These are phyloP conservation scores for Delichon dasypus DNA, from an alignment of 2,797 vertebrate species.

Conservation along the genomic window DNA sequence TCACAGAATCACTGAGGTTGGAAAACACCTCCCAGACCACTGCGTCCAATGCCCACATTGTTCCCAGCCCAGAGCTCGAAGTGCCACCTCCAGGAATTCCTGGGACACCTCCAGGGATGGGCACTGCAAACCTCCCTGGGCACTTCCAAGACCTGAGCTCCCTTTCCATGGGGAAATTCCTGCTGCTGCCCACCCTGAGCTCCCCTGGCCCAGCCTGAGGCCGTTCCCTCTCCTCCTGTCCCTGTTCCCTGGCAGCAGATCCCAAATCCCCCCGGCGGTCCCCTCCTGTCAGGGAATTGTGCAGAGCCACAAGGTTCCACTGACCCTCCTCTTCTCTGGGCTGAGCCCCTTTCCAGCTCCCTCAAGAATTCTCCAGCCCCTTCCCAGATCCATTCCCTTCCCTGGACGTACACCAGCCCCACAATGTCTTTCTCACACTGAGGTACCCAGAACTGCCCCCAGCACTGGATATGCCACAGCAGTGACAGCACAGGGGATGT, in stretches of 20 bases:
- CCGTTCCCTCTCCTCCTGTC: not conserved
- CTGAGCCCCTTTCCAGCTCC: not conserved
- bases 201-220: not conserved
- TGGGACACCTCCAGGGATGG: not conserved
- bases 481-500: not conserved
- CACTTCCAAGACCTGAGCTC: accelerated
- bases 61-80: not conserved
- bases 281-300: not conserved
- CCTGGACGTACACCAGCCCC: not conserved
- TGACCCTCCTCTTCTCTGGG: not conserved
- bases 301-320: not conserved
- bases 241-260: not conserved
- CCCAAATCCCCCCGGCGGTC: not conserved
- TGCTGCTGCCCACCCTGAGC: not conserved
- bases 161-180: not conserved
- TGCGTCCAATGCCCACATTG: not conserved
- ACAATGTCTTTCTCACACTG: no score
- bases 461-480: not conserved
- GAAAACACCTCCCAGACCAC: not conserved
- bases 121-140: not conserved
- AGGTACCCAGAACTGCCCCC: not conserved
- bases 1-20: not conserved
- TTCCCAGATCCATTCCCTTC: not conserved
- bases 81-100: not conserved
- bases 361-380: not conserved